Evolutionary conservation across 2,113 vertebrate species (phyloP).

Genomic region (Larimichthys crocea): DNA sequence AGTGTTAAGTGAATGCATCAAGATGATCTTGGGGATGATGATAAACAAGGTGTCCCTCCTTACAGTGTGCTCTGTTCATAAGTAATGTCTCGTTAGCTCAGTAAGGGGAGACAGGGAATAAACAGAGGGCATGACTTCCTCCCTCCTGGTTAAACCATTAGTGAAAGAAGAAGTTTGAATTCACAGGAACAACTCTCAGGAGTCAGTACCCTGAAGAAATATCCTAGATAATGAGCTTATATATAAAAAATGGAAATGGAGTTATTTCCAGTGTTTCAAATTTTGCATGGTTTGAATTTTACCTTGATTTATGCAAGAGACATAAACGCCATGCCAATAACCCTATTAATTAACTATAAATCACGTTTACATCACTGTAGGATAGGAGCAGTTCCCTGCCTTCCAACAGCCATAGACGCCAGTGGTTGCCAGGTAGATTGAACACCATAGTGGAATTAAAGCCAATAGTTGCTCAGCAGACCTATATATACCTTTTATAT

Average conservation of each 20-base stretch:
- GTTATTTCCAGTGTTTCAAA: too few relatives aligned
- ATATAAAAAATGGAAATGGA: too few relatives aligned
- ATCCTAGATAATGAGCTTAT: not conserved
- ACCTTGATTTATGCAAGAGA: too few relatives aligned
- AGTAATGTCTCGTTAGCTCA: not conserved
- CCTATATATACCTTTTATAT: too few relatives aligned
- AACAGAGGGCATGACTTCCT: not conserved
- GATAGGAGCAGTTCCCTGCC: not conserved
- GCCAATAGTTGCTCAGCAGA: not conserved
- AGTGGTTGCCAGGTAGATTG: too few relatives aligned
- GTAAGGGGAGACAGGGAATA: not conserved
- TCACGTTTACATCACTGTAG: not conserved
- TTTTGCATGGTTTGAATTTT: too few relatives aligned
- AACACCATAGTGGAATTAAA: not conserved
- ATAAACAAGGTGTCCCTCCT: slow-evolving; percentile 3
- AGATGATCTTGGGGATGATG: not conserved
- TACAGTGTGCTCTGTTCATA: not conserved
- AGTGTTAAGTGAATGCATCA: not conserved
- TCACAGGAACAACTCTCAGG: not conserved
- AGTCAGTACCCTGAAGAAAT: not conserved
- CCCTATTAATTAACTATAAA: not conserved
- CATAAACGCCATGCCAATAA: not conserved
- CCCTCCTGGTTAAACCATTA: not conserved
- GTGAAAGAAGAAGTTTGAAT: not conserved
- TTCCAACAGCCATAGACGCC: not conserved